phyloP scores from a whole-genome alignment of 2,113 vertebrate species.

The Sinocyclocheilus maitianheensis region DNA sequence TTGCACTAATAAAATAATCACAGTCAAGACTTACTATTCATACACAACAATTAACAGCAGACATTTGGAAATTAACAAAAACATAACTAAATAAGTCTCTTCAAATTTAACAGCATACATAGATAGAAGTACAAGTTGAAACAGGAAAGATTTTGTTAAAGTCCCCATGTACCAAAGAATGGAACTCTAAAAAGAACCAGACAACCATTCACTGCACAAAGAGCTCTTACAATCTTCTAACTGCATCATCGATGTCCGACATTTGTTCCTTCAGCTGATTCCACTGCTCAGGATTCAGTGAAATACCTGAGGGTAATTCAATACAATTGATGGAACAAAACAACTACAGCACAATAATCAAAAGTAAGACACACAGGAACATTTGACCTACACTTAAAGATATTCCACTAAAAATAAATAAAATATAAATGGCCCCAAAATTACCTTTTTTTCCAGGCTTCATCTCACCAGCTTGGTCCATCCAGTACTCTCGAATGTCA shows the following conservation, averaged over 20 bases:
- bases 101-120: conserved; percentile 25
- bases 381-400: neutral
- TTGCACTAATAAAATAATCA: conserved; percentile 42
- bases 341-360: neutral
- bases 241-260: conserved; percentile 93
- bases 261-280: conserved; percentile 98
- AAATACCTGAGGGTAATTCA: conserved; percentile 84
- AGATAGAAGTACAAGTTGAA: neutral
- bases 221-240: conserved; percentile 81
- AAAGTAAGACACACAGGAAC: neutral
- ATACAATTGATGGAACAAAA: conserved; percentile 12
- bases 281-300: conserved; percentile 96
- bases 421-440: neutral
- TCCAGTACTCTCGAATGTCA: conserved; percentile 97
- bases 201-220: conserved; percentile 24
- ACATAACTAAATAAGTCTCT: neutral
- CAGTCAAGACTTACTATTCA: conserved; percentile 9
- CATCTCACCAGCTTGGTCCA: conserved; percentile 95
- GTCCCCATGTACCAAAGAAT: conserved; percentile 26
- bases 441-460: conserved; percentile 97
- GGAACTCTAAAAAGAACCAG: conserved; percentile 52
- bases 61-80: conserved; percentile 5
- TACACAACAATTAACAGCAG: conserved; percentile 40
- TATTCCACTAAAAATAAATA: neutral
- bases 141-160: neutral